Conservation (phyloP, 2,113 vertebrate species). For the Synodontis membranacea region DNA sequence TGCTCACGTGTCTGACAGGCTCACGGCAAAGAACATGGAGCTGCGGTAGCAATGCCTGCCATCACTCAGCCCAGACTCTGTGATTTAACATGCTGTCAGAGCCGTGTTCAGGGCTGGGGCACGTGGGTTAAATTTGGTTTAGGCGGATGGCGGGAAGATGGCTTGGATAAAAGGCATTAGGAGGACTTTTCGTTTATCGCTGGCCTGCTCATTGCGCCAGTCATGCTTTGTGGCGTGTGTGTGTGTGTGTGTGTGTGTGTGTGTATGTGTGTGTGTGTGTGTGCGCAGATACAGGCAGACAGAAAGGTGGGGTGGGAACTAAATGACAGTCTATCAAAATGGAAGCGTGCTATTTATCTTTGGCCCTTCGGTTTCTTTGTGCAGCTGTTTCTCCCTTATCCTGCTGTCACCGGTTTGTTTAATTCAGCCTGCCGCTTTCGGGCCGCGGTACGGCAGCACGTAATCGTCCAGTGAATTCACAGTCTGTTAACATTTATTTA, state of each 20-base stretch:
- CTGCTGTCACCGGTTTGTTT: constrained; percentile 56
- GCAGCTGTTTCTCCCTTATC: constrained; percentile 23
- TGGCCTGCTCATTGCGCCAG: constrained; percentile 52
- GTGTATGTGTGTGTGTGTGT: constrained; percentile 16
- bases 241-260: constrained; percentile 20
- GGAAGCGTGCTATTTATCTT: neutral
- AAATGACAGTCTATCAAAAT: constrained; percentile 14
- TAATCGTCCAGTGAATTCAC: constrained; percentile 63
- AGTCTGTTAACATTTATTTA: constrained; percentile 60
- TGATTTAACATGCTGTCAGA: constrained; percentile 48
- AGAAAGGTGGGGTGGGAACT: neutral
- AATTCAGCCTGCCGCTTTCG: constrained; percentile 46
- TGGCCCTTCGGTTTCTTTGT: constrained; percentile 46
- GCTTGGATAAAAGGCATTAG: constrained; percentile 26
- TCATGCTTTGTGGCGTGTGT: constrained; percentile 13
- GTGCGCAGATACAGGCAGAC: constrained; percentile 52
- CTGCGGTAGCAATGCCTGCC: constrained; percentile 34
- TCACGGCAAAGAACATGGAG: constrained; percentile 20
- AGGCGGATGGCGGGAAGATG: constrained; percentile 20
- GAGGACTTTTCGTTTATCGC: constrained; percentile 19
- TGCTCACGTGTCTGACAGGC: constrained; percentile 41
- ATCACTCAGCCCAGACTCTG: constrained; percentile 36
- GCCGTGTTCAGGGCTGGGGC: constrained; percentile 32
- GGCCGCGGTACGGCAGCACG: constrained; percentile 26
- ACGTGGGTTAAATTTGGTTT: constrained; percentile 45